Percentiles rank a stretch among this genome's conserved stretches.
Evolutionary conservation across 2,797 vertebrate species (phyloP).

Genomic region (Mionectes olivaceus): DNA sequence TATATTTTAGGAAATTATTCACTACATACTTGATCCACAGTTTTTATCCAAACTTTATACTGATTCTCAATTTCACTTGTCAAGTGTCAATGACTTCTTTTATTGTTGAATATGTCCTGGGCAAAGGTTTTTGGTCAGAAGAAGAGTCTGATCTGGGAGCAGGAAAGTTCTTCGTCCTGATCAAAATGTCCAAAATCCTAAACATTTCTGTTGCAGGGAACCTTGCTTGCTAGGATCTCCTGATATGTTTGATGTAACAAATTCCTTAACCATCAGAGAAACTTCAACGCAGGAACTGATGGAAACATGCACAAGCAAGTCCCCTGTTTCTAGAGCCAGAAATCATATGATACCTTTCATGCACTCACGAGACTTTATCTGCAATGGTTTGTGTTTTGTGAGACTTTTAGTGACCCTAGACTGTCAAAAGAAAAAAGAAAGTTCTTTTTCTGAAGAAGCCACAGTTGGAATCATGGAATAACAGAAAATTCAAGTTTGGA

Average conservation of each 20-base stretch:
- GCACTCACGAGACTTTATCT: background rate
- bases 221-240: background rate
- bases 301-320: background rate
- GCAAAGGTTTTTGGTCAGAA: background rate
- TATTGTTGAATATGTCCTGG: fast-evolving
- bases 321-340: background rate
- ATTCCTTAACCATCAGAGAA: background rate
- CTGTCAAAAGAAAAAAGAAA: background rate
- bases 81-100: background rate
- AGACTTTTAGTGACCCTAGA: background rate
- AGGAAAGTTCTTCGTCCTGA: background rate
- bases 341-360: background rate
- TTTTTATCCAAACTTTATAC: background rate
- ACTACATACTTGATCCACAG: background rate
- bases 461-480: background rate
- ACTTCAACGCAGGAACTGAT: background rate
- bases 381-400: background rate
- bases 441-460: background rate
- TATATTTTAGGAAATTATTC: background rate
- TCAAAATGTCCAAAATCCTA: background rate
- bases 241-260: background rate
- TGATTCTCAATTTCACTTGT: background rate
- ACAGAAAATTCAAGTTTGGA: background rate
- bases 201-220: background rate
- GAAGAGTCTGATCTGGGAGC: background rate